Evolutionary conservation across 1,140 invertebrate species (phyloP).

Genomic region (Trachymyrmex septentrionalis): DNA sequence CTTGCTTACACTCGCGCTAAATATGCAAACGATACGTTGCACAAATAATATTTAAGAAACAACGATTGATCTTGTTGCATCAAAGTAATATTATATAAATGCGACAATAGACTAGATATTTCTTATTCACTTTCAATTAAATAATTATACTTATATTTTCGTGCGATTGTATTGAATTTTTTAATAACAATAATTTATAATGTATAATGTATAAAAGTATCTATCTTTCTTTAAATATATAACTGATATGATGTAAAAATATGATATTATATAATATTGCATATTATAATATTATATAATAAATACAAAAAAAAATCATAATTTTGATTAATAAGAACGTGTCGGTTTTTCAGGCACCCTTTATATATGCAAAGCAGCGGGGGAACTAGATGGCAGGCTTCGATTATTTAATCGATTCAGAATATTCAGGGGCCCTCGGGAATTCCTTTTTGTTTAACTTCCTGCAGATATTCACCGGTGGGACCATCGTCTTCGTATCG

Average conservation of each 20-base stretch:
- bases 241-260: background rate
- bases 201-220: background rate
- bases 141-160: background rate
- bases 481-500: conserved; percentile 65
- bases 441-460: conserved; percentile 85
- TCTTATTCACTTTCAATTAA: background rate
- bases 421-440: conserved; percentile 82
- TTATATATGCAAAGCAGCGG: conserved; percentile 45
- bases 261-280: no score
- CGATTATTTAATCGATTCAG: conserved; percentile 87
- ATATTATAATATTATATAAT: no score
- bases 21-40: background rate
- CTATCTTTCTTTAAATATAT: background rate
- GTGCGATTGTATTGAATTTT: background rate
- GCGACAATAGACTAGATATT: background rate
- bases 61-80: background rate
- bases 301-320: background rate
- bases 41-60: background rate
- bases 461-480: conserved; percentile 81
- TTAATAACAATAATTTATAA: conserved; percentile 8
- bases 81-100: background rate
- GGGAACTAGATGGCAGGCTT: conserved; percentile 83
- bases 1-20: background rate
- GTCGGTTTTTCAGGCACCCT: conserved; percentile 17
- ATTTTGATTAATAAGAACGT: background rate